These are phyloP conservation scores for Pluvianellus socialis DNA, from an alignment of 2,113 vertebrate genomes.

Conservation along the genomic window DNA sequence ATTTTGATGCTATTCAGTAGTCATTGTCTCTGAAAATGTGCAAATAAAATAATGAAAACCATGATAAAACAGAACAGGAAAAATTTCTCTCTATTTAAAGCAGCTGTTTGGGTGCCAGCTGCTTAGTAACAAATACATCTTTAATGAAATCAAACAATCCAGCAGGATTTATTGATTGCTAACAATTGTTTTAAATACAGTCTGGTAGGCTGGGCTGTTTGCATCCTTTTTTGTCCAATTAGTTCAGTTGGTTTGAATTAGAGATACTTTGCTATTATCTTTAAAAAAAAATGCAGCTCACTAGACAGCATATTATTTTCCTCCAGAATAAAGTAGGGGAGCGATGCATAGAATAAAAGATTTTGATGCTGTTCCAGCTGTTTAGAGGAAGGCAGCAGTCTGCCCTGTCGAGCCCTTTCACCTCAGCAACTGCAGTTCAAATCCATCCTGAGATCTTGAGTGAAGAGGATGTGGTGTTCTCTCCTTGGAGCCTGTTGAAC, in stretches of 20 bases:
- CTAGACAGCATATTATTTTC: background rate
- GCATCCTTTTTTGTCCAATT: constrained; percentile 76
- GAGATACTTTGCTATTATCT: constrained; percentile 73
- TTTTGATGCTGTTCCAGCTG: constrained; percentile 24
- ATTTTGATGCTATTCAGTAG: constrained; percentile 52
- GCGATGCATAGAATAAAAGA: background rate
- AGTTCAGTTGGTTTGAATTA: constrained; percentile 85
- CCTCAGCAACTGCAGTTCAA: constrained; percentile 54
- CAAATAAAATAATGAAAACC: constrained; percentile 65
- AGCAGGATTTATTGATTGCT: constrained; percentile 82
- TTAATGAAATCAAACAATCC: constrained; percentile 79
- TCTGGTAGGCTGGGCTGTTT: constrained; percentile 73
- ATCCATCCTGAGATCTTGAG: constrained; percentile 49
- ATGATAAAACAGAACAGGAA: constrained; percentile 67
- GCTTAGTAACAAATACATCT: constrained; percentile 79
- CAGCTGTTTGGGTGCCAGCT: constrained; percentile 82
- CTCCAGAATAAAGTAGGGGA: background rate
- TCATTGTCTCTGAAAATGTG: constrained; percentile 54
- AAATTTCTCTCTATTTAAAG: constrained; percentile 79
- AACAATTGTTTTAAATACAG: constrained; percentile 81
- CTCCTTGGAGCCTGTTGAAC: constrained; percentile 49
- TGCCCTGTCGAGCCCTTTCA: constrained; percentile 43
- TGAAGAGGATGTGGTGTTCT: constrained; percentile 27
- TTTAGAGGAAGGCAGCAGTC: background rate
- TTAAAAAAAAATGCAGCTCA: constrained; percentile 13